phyloP scores from a whole-genome alignment of 2,888 invertebrate species.

The Seira musarum region DNA sequence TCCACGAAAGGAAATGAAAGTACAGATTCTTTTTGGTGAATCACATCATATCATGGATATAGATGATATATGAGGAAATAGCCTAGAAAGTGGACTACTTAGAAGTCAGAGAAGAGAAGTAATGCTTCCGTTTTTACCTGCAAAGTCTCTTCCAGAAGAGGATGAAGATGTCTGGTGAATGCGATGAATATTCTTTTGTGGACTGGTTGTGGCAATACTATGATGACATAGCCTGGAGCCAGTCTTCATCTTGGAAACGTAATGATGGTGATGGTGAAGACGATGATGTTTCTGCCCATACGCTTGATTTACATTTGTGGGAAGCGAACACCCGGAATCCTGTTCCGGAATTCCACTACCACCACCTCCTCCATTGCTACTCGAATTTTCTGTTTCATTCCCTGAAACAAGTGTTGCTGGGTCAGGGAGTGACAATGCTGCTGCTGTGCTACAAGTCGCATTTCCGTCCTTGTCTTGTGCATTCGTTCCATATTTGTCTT shows the following conservation, averaged over 20 bases:
- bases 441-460: slow-evolving; percentile 24
- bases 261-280: slow-evolving; percentile 53
- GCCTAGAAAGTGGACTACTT: not conserved
- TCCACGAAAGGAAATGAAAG: no score
- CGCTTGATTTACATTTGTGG: slow-evolving; percentile 15
- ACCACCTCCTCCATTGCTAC: slow-evolving; percentile 36
- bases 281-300: slow-evolving; percentile 25
- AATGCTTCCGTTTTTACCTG: slow-evolving; percentile 34
- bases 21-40: no score
- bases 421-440: slow-evolving; percentile 57
- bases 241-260: slow-evolving; percentile 62
- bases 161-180: slow-evolving; percentile 53
- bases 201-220: slow-evolving; percentile 66
- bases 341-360: slow-evolving; percentile 25
- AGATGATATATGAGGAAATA: no score
- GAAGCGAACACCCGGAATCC: slow-evolving; percentile 26
- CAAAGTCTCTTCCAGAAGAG: slow-evolving; percentile 50
- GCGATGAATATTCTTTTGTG: slow-evolving; percentile 68
- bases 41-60: no score
- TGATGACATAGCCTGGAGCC: slow-evolving; percentile 69
- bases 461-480: slow-evolving; percentile 32
- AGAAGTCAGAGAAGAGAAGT: not conserved
- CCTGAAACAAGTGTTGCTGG: slow-evolving; percentile 56
- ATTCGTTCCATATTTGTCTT: slow-evolving; percentile 25
- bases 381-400: slow-evolving; percentile 46